A percentile compares a stretch with the other conserved stretches of the same genome.
Conservation (phyloP, 2,797 vertebrate species). For the Channallabes apus region DNA sequence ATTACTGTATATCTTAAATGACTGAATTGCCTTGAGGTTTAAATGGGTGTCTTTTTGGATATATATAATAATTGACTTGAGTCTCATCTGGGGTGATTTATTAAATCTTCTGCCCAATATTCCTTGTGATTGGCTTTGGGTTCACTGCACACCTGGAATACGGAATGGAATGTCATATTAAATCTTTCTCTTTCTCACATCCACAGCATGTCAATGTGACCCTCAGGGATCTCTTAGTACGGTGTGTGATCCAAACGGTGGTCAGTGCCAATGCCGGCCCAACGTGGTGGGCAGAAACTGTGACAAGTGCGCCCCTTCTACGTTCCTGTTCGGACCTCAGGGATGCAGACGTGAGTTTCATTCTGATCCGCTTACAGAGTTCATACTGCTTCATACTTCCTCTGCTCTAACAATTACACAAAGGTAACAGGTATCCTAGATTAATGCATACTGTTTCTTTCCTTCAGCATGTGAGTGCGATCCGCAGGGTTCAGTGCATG, state of each 20-base stretch:
- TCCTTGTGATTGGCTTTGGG: not conserved
- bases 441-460: not conserved
- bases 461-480: conserved; percentile 84
- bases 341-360: conserved; percentile 87
- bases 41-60: not conserved
- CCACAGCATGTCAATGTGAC: conserved; percentile 90
- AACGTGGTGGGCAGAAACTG: conserved; percentile 90
- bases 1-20: not conserved
- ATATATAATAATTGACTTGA: not conserved
- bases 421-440: not conserved
- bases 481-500: conserved; percentile 78
- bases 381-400: not conserved
- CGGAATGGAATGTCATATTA: not conserved
- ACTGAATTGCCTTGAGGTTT: not conserved
- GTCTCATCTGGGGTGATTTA: not conserved
- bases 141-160: not conserved
- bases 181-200: conserved; percentile 36
- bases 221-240: conserved; percentile 93
- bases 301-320: conserved; percentile 83
- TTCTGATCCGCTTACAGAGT: not conserved
- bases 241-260: conserved; percentile 88
- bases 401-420: not conserved
- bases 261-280: conserved; percentile 90
- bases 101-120: not conserved
- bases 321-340: conserved; percentile 88